A percentile compares a stretch with the other conserved stretches of the same genome.
Evolutionary conservation across 2,113 vertebrate genomes (phyloP).

Genomic region (Beaufortia kweichowensis): DNA sequence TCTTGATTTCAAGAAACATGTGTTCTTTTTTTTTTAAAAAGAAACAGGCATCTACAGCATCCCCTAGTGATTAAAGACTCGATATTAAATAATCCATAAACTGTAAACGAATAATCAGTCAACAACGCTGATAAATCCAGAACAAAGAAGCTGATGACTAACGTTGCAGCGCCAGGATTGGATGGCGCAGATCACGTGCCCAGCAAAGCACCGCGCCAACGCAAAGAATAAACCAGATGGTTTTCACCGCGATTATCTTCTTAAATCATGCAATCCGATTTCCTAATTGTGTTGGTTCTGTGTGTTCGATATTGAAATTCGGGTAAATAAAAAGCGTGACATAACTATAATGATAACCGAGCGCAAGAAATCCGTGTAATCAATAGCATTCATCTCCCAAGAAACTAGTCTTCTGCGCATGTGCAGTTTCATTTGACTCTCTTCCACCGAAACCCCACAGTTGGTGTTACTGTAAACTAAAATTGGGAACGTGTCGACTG

Average conservation of each 20-base stretch:
- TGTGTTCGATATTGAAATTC: background rate
- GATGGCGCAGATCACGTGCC: constrained; percentile 5
- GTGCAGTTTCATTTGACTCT: constrained; percentile 19
- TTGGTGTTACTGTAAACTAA: constrained; percentile 5
- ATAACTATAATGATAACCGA: background rate
- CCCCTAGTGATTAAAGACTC: background rate
- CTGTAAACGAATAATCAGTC: background rate
- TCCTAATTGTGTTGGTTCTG: background rate
- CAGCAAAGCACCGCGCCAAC: constrained; percentile 6
- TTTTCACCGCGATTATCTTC: constrained; percentile 4
- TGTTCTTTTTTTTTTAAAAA: background rate
- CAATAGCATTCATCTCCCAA: constrained; percentile 33
- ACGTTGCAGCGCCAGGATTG: constrained; percentile 26
- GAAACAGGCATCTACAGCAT: background rate
- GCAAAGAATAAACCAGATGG: constrained; percentile 10
- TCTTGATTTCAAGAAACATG: background rate
- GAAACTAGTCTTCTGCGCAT: constrained; percentile 32
- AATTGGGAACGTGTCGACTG: background rate
- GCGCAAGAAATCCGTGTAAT: constrained; percentile 28
- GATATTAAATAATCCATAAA: background rate
- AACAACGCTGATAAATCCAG: constrained; percentile 27
- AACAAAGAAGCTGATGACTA: constrained; percentile 14
- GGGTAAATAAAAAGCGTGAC: background rate
- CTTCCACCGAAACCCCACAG: background rate
- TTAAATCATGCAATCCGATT: constrained; percentile 7